Percentiles rank a stretch among this genome's conserved stretches.
phyloP scores from a whole-genome alignment of 2,113 vertebrate species.

The Anguilla japonica region DNA sequence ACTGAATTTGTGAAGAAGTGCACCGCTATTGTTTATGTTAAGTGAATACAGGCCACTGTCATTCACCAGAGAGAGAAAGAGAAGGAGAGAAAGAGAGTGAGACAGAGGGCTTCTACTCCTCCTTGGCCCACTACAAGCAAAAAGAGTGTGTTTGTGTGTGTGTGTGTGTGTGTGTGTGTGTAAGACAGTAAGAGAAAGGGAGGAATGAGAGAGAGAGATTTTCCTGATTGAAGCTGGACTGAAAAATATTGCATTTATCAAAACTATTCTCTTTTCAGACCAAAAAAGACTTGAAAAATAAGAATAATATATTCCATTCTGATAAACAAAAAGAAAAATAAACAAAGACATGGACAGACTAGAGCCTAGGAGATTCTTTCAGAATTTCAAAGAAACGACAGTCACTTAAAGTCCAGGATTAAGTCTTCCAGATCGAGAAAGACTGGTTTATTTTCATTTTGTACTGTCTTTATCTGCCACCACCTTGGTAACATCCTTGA shows the following conservation, averaged over 20 bases:
- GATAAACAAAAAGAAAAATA: conserved; percentile 5
- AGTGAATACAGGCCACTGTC: neutral
- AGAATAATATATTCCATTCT: neutral
- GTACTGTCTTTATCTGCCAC: neutral
- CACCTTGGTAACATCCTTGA: neutral
- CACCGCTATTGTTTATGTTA: too few species aligned
- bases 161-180: too few species aligned
- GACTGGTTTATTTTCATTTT: neutral
- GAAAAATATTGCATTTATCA: neutral
- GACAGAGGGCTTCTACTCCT: neutral
- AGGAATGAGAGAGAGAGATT: neutral
- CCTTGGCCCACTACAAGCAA: too few species aligned
- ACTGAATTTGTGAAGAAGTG: too few species aligned
- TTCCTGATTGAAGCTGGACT: neutral
- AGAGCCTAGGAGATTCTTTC: neutral
- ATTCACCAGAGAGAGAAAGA: neutral
- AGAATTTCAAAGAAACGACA: neutral
- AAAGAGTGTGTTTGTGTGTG: too few species aligned
- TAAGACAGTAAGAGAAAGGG: too few species aligned
- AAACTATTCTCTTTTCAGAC: conserved; percentile 2
- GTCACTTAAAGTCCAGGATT: neutral
- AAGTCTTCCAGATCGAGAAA: neutral
- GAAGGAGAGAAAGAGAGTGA: too few species aligned
- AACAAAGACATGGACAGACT: conserved; percentile 5
- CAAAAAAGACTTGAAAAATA: neutral